phyloP scores from a whole-genome alignment of 1,140 invertebrate species.

The Aporrectodea caliginosa region DNA sequence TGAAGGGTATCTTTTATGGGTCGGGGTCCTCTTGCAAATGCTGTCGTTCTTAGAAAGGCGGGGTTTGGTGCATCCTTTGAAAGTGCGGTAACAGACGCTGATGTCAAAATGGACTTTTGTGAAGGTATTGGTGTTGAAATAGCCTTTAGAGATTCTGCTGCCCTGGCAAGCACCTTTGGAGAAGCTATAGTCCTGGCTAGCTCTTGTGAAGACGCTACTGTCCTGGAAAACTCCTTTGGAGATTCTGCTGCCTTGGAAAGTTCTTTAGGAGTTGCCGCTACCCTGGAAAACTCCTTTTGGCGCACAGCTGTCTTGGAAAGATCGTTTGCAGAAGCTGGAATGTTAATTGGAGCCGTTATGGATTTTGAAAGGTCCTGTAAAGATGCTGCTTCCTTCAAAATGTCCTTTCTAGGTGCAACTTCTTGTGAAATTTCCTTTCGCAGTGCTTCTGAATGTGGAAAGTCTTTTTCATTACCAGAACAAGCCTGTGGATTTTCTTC shows the following conservation, averaged over 20 bases:
- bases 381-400: too few species aligned
- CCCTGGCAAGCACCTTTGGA: neutral
- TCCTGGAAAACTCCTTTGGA: neutral
- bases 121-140: neutral
- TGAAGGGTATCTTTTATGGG: neutral
- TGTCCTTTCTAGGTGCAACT: too few species aligned
- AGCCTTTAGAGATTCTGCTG: neutral
- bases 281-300: neutral
- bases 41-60: neutral
- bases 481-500: too few species aligned
- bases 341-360: too few species aligned
- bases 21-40: neutral
- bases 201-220: neutral
- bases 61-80: neutral
- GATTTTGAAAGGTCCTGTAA: too few species aligned
- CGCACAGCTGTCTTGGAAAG: neutral
- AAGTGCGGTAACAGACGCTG: neutral
- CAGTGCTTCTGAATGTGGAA: too few species aligned
- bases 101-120: neutral
- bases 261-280: neutral
- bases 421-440: too few species aligned
- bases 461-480: too few species aligned
- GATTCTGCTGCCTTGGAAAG: neutral
- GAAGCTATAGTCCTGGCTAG: too few species aligned
- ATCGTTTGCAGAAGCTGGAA: too few species aligned